Conservation (phyloP, 2,888 invertebrate genomes). For the Andrena bucephala region DNA sequence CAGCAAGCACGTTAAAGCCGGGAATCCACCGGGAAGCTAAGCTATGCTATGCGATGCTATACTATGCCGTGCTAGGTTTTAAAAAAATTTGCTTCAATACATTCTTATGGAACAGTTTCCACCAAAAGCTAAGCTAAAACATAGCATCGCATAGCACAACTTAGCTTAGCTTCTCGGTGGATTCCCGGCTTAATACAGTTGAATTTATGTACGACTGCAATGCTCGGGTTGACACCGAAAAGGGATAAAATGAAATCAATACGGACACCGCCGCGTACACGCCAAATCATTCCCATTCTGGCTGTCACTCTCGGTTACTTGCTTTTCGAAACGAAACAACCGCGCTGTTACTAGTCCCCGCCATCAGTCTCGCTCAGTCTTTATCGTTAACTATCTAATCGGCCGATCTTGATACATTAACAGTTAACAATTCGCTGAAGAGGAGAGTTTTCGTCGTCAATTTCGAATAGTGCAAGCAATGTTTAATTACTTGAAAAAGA, state of each 20-base stretch:
- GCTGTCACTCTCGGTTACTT: conserved; percentile 28
- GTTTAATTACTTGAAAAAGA: background rate
- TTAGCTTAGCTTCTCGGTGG: too few relatives aligned
- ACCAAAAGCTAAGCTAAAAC: too few relatives aligned
- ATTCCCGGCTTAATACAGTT: too few relatives aligned
- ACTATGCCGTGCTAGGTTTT: too few relatives aligned
- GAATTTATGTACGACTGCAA: conserved; percentile 15
- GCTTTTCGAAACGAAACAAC: conserved; percentile 7
- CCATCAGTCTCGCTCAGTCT: background rate
- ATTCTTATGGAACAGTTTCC: too few relatives aligned
- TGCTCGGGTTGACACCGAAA: background rate
- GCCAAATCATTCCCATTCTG: conserved; percentile 30
- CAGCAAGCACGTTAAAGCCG: too few relatives aligned
- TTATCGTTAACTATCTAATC: conserved; percentile 44
- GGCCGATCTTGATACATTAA: background rate
- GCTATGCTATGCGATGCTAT: too few relatives aligned
- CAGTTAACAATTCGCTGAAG: too few relatives aligned
- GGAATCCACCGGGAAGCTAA: too few relatives aligned
- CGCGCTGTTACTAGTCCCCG: background rate
- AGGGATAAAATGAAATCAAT: conserved; percentile 51
- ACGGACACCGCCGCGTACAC: conserved; percentile 13
- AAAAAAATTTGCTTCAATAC: too few relatives aligned
- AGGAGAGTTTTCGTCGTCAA: too few relatives aligned
- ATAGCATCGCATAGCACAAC: too few relatives aligned
- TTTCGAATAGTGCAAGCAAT: background rate